A percentile compares a stretch with the other conserved stretches of the same genome.
phyloP scores from a whole-genome alignment of 2,797 vertebrate species.

The Cryptoblepharus egeriae region DNA sequence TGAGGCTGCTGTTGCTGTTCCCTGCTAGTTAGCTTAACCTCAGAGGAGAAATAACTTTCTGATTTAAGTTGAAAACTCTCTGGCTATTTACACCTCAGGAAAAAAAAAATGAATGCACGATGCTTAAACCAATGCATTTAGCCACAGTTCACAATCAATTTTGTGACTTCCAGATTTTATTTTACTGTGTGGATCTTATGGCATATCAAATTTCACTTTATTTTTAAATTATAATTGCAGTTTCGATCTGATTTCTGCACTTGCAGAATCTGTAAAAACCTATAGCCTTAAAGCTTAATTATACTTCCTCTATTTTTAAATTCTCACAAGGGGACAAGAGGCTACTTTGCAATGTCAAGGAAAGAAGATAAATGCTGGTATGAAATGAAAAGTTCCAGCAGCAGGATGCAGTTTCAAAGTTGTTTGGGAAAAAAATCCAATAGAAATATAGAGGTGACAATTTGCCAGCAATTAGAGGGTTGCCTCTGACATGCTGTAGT shows the following conservation, averaged over 20 bases:
- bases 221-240: neutral
- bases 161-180: neutral
- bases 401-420: neutral
- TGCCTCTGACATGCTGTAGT: neutral
- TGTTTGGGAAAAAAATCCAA: neutral
- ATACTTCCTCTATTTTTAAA: neutral
- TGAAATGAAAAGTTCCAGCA: neutral
- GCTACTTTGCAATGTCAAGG: neutral
- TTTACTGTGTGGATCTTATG: neutral
- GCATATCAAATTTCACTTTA: no score
- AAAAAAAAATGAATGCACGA: neutral
- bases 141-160: neutral
- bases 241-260: neutral
- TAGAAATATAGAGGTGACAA: neutral
- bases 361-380: conserved; percentile 6
- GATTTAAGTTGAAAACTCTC: neutral
- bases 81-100: neutral
- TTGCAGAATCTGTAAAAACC: neutral
- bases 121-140: neutral
- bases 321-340: neutral
- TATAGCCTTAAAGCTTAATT: neutral
- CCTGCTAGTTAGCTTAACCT: neutral
- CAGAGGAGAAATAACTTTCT: neutral
- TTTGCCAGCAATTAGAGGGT: neutral
- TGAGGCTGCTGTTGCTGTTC: no score